Base-by-base conservation (phyloP, 2,888 invertebrate genomes). In the Fabriciana adippe region DNA sequence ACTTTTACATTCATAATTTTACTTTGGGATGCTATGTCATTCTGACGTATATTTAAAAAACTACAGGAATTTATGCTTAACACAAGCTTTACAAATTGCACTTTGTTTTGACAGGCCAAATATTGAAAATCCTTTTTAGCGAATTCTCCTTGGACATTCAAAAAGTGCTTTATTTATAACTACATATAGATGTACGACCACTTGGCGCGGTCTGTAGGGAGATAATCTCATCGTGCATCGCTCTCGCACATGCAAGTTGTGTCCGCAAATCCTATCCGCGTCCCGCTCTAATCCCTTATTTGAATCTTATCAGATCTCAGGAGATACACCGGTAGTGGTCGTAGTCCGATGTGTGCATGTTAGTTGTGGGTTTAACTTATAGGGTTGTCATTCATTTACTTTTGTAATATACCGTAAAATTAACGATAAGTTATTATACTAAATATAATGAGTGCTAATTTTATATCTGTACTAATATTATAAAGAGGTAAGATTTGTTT, bases 291-390 rank as follows among this genome's bases (percentile, higher is more conserved):
- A 93, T 93, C 93, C 92, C 92, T 93, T 93, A 93, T 93, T 93
- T 93, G 93, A 93, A 93, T 93, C 93, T 93, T 93, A 93, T 93
- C 93, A 92, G 93, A 92, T 93, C 92, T 90, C 90, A 83, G 86
- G 90, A 92, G 90, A 88, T 89, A 88, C 87, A 87, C 86, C 89
- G 87, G 87, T 87, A 87, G 87, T 85, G 87, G 88, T 84, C 82
- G 84, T 78, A 79, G 82, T 81, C 81, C 84, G 79, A 78, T 79
- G 81, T 83, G 83, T 83, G 84, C 82, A 85, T 88, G 89, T 89
- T 73, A 73, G 85, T 81, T 81, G 76, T 81, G 80, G 82, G 81
- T 82, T 82, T 87, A 85, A 79, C 77, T 72, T 66, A 55, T 82
- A 90, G 88, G 90, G 89, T 76, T 89, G 86, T 54, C 66, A 65